Conservation (phyloP, 2,113 vertebrate genomes). For the Gobiocypris rarus region DNA sequence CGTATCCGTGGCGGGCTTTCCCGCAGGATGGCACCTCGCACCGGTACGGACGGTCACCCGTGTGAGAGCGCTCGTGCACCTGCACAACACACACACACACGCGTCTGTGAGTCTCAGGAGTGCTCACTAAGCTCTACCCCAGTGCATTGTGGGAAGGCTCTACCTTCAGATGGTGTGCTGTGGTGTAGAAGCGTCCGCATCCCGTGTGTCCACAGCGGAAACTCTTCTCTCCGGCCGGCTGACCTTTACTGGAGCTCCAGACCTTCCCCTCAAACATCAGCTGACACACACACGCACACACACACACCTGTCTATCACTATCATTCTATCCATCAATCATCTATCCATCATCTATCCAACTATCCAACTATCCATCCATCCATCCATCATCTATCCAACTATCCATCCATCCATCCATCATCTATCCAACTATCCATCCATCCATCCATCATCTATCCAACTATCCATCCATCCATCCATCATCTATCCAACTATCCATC, state of each 20-base stretch:
- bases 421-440: no score
- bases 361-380: no score
- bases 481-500: no score
- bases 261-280: conserved; percentile 71
- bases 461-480: no score
- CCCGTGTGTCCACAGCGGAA: conserved; percentile 80
- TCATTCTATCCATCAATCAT: no score
- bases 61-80: conserved; percentile 84
- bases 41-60: conserved; percentile 77
- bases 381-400: no score
- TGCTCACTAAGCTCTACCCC: not conserved
- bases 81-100: conserved; percentile 51
- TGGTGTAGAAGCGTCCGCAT: conserved; percentile 83
- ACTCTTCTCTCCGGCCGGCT: conserved; percentile 70
- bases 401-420: no score
- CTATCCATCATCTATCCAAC: no score
- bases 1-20: conserved; percentile 82
- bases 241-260: conserved; percentile 68
- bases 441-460: no score
- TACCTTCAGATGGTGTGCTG: conserved; percentile 85
- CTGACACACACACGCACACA: conserved; percentile 52
- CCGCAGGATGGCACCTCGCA: conserved; percentile 80
- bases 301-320: not conserved
- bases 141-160: not conserved
- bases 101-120: not conserved